phyloP scores from a whole-genome alignment of 2,888 invertebrate genomes.

The Graphium colonna region DNA sequence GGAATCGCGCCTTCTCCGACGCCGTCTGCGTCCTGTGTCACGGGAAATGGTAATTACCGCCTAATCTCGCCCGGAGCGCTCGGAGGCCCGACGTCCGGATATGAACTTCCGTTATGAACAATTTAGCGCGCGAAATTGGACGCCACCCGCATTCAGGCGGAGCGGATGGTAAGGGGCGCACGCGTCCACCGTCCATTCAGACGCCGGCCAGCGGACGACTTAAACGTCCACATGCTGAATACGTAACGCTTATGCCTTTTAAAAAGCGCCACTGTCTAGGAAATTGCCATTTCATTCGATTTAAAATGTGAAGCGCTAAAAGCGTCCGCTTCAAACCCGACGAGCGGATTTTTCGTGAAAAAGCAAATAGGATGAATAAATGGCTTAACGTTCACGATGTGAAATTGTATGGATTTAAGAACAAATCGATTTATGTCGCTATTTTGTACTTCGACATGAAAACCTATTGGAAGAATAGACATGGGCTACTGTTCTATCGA shows the following conservation, averaged over 20 bases:
- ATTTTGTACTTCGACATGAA: too few species aligned
- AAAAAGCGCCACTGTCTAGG: constrained; percentile 40
- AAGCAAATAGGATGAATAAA: constrained; percentile 27
- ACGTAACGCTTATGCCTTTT: constrained; percentile 55
- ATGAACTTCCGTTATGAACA: constrained; percentile 93
- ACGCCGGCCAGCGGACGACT: constrained; percentile 54
- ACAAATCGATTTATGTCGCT: too few species aligned
- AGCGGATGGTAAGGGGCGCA: constrained; percentile 51
- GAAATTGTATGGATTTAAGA: constrained; percentile 3
- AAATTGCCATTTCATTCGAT: constrained; percentile 62
- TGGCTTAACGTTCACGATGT: constrained; percentile 7
- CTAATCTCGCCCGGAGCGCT: constrained; percentile 79
- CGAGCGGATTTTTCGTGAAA: constrained; percentile 25
- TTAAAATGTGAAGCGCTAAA: constrained; percentile 38
- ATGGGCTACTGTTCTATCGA: too few species aligned
- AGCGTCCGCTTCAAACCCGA: constrained; percentile 25
- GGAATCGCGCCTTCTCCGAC: constrained; percentile 53
- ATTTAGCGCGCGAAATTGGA: constrained; percentile 86
- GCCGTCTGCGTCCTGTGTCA: constrained; percentile 70
- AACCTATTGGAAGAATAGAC: too few species aligned
- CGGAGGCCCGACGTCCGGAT: constrained; percentile 83
- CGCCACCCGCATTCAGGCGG: constrained; percentile 69
- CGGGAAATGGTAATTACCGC: constrained; percentile 81
- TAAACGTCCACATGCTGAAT: constrained; percentile 49
- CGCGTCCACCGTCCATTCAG: constrained; percentile 44